Evolutionary conservation across 2,113 vertebrate species (phyloP).

Genomic region (Zapornia atra): DNA sequence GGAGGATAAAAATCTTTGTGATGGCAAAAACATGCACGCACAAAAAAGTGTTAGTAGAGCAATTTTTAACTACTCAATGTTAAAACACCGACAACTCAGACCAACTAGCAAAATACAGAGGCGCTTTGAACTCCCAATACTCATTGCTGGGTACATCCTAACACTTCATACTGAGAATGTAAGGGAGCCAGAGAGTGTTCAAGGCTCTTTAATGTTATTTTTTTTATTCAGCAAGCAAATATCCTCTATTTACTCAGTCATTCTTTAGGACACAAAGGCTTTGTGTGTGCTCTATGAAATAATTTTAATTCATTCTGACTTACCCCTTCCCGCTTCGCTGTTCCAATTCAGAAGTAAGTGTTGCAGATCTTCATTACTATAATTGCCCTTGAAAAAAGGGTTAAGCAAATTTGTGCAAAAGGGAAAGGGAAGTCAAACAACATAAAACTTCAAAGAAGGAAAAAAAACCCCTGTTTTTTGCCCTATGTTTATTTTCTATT

Average conservation of each 20-base stretch:
- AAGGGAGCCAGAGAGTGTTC: not conserved
- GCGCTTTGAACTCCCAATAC: not conserved
- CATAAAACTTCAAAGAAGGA: not conserved
- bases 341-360: not conserved
- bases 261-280: slow-evolving; percentile 45
- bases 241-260: not conserved
- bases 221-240: slow-evolving; percentile 35
- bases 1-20: not conserved
- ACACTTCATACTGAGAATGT: not conserved
- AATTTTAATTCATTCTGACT: slow-evolving; percentile 62
- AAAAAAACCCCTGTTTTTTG: not conserved
- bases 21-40: not conserved
- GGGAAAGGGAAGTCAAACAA: not conserved
- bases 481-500: not conserved
- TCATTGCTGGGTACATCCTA: not conserved
- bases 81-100: not conserved
- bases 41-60: not conserved
- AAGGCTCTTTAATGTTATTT: not conserved
- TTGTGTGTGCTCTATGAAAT: slow-evolving; percentile 31
- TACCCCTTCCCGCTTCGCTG: not conserved
- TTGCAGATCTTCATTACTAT: slow-evolving; percentile 32
- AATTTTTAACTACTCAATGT: not conserved
- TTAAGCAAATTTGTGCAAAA: slow-evolving; percentile 34
- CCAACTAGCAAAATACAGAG: not conserved
- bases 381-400: slow-evolving; percentile 12